Percentiles rank a stretch among this genome's conserved stretches.
Conservation (phyloP, 2,113 vertebrate genomes). For the Lucifuga dentata region DNA sequence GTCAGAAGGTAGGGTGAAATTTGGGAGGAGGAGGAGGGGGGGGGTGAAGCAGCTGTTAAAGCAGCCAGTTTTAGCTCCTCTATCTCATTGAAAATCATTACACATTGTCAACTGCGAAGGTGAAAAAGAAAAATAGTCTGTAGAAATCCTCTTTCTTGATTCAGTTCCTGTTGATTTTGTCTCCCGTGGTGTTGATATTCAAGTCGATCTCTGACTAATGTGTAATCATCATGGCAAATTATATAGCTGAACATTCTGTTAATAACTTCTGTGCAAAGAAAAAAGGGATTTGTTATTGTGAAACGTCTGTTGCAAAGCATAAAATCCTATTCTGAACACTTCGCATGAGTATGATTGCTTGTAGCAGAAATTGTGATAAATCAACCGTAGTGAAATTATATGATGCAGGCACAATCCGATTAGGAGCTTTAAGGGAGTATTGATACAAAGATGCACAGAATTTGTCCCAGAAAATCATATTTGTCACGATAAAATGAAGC, state of each 20-base stretch:
- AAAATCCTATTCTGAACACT: conserved; percentile 26
- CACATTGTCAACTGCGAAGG: conserved; percentile 53
- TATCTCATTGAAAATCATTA: conserved; percentile 77
- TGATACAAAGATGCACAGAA: conserved; percentile 30
- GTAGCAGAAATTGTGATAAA: too few species aligned
- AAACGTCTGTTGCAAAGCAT: conserved; percentile 29
- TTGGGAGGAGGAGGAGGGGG: conserved; percentile 15
- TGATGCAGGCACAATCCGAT: conserved; percentile 30
- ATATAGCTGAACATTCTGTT: conserved; percentile 54
- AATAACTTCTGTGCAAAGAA: conserved; percentile 43
- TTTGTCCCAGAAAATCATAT: conserved; percentile 48
- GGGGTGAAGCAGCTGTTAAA: conserved; percentile 73
- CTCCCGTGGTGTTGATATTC: conserved; percentile 32
- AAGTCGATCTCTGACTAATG: conserved; percentile 43
- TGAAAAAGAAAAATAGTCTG: conserved; percentile 44
- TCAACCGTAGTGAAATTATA: conserved; percentile 29
- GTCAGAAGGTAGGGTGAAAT: conserved; percentile 53
- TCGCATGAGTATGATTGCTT: conserved; percentile 21
- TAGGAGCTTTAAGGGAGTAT: conserved; percentile 33
- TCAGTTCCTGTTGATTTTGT: conserved; percentile 20
- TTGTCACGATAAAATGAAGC: conserved; percentile 31
- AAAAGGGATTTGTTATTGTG: conserved; percentile 43
- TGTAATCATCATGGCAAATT: conserved; percentile 65
- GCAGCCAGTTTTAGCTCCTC: conserved; percentile 72
- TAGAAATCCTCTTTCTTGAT: conserved; percentile 27